Evolutionary conservation across 2,888 invertebrate genomes (phyloP), one percentile per base, ranked within the genome.

Genomic region (Nephrocerus scutellatus): DNA sequence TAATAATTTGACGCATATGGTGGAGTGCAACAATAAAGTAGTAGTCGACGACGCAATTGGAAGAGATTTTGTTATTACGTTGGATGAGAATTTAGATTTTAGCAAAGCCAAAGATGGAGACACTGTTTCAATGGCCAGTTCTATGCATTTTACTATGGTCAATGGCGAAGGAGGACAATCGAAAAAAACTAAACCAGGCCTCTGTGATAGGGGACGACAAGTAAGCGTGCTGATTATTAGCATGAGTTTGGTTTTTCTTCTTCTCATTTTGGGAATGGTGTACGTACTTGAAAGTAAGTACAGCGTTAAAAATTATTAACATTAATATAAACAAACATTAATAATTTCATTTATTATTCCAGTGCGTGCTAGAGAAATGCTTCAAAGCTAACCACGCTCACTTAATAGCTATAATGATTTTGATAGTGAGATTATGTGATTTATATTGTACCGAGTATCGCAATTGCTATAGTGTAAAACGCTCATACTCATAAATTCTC

Each of bases 141-240:
- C 87, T 44, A 87, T 84, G 59, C 87, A 88, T 67, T 88, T 88
- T 63, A 88, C 88, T 9, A 84, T 88, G 38, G 82, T 88, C 44
- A 87, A 87, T 62, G 83, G 83, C 38, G 76, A 81, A 53, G 76
- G 78, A 37, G 76, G 80, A 55, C 74, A 75, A 46, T 63, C 66
- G 34, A 75, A 78, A 59, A 70, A 75, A 45, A 73, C 72, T 46
- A 79, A 80, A 56, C 75, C 74, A 49, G 82, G 80, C 58, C 84
- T 84, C 63, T 86, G 84, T 63, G 74, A 79, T 59, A 78, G 80
- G 51, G 76, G 77, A 41, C 82, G 87, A 58, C 85, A 86, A 69
- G 77, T 87, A 53, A 85, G 86, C 39, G 82, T 86, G 38, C 75
- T 87, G 47, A 84, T 88, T 48, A 74, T 84, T 61, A 82, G 84